Conservation (phyloP, 2,113 vertebrate genomes). For the Pterophyllum scalare region DNA sequence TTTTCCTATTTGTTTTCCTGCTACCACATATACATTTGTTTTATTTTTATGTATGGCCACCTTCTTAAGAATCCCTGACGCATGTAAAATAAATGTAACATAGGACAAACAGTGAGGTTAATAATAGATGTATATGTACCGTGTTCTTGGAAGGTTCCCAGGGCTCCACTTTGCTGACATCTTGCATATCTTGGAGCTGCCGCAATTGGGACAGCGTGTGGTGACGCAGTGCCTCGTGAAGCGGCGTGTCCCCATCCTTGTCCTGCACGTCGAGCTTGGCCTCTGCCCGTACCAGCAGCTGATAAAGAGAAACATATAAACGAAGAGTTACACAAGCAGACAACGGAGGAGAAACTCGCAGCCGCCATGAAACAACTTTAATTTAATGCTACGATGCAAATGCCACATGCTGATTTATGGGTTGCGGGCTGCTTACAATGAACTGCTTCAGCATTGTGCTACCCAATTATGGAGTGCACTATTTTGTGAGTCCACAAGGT, state of each 20-base stretch:
- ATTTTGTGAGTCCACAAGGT: conserved; percentile 78
- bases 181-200: conserved; percentile 99
- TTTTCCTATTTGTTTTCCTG: not conserved
- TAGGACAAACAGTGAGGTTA: not conserved
- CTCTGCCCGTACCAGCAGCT: conserved; percentile 97
- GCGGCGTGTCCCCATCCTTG: conserved; percentile 97
- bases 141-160: conserved; percentile 99
- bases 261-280: conserved; percentile 99
- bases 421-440: conserved; percentile 16
- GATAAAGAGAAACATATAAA: conserved; percentile 18
- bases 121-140: conserved; percentile 79
- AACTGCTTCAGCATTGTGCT: conserved; percentile 23
- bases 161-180: conserved; percentile 98
- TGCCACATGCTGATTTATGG: conserved; percentile 39
- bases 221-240: conserved; percentile 97
- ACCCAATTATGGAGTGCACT: conserved; percentile 57
- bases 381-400: conserved; percentile 50
- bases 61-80: conserved; percentile 4
- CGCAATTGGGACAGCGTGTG: conserved; percentile 97
- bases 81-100: conserved; percentile 4
- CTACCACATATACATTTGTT: not conserved
- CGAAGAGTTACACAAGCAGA: not conserved
- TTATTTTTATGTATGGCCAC: not conserved
- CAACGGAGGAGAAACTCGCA: not conserved
- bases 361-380: conserved; percentile 28